A percentile compares a stretch with the other conserved stretches of the same genome.
These are phyloP conservation scores for Rhinopomastus cyanomelas DNA, from an alignment of 2,113 vertebrate species.

Conservation along the genomic window DNA sequence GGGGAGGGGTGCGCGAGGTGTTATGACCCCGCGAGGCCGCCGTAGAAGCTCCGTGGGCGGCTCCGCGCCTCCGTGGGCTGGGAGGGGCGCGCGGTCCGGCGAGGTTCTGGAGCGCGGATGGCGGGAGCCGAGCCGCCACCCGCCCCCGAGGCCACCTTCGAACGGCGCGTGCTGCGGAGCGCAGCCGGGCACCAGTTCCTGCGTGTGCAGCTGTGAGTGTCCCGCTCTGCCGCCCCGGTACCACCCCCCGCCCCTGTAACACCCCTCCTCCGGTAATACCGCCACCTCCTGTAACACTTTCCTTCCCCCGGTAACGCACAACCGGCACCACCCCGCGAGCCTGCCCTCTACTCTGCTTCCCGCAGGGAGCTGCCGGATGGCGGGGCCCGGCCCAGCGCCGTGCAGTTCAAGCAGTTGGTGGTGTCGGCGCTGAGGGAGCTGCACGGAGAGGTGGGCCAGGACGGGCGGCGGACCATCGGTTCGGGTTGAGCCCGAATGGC, in stretches of 20 bases:
- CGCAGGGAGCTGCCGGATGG: slow-evolving; percentile 80
- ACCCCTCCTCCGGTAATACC: no score
- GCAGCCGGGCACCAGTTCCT: slow-evolving; percentile 82
- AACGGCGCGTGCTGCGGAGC: slow-evolving; percentile 80
- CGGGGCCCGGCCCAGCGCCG: slow-evolving; percentile 66
- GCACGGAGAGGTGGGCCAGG: slow-evolving; percentile 85
- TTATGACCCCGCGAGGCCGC: not conserved
- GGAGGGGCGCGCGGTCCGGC: not conserved
- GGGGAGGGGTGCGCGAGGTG: not conserved
- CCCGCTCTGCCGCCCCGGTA: no score
- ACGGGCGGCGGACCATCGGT: no score
- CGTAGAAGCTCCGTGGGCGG: not conserved
- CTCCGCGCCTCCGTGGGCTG: not conserved
- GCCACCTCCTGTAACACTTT: no score
- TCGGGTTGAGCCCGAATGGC: not conserved
- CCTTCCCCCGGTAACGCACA: no score
- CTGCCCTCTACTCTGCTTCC: not conserved
- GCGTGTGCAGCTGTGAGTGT: slow-evolving; percentile 84
- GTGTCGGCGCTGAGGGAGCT: slow-evolving; percentile 82
- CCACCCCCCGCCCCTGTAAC: no score
- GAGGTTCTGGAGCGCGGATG: not conserved
- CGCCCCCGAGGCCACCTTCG: slow-evolving; percentile 48
- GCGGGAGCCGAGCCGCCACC: not conserved
- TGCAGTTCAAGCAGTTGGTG: slow-evolving; percentile 88
- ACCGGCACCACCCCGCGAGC: no score